These are phyloP conservation scores for Delphinapterus leucas DNA, from an alignment of 2,113 vertebrate species.

Conservation along the genomic window DNA sequence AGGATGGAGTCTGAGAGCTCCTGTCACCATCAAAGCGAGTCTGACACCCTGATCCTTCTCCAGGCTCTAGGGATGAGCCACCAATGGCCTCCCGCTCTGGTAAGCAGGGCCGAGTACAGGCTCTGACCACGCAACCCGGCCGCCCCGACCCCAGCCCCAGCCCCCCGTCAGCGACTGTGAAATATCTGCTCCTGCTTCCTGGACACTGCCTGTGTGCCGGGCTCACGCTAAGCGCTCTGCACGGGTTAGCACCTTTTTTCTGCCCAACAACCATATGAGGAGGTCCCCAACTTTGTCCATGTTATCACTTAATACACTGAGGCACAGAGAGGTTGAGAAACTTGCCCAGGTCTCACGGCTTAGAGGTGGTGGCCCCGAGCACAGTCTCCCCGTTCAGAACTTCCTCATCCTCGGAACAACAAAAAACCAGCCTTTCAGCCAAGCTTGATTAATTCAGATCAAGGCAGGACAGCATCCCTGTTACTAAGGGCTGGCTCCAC, in stretches of 20 bases:
- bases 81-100: too few relatives aligned
- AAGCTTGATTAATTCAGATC: not conserved
- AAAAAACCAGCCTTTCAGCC: not conserved
- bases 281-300: not conserved
- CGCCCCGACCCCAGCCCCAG: not conserved
- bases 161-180: not conserved
- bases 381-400: not conserved
- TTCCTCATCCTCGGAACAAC: fast-evolving
- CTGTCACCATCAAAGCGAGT: not conserved
- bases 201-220: not conserved
- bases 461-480: not conserved
- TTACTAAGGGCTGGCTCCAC: not conserved
- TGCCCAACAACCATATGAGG: fast-evolving
- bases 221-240: not conserved
- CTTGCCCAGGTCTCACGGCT: not conserved
- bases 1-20: not conserved
- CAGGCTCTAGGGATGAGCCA: not conserved
- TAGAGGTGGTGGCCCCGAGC: not conserved
- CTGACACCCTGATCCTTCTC: not conserved
- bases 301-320: not conserved
- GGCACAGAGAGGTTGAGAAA: not conserved
- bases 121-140: fast-evolving
- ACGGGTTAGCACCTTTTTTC: fast-evolving
- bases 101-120: not conserved
- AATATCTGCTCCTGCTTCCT: not conserved